Evolutionary conservation across 2,797 vertebrate genomes (phyloP), one percentile per base, ranked within the genome.

Genomic region (Rhadinocentrus ornatus): DNA sequence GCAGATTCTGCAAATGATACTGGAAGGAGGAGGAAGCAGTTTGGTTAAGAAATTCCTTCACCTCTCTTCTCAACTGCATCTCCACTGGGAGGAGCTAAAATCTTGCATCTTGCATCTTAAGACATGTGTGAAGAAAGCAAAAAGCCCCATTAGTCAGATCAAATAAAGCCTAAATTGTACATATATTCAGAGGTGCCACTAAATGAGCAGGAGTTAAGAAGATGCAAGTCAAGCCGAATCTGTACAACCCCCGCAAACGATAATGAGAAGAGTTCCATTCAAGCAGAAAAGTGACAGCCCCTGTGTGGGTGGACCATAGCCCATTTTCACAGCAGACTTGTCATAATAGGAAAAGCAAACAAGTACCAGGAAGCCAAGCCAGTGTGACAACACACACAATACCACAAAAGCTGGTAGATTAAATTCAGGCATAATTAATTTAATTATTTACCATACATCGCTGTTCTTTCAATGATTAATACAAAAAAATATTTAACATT

Each of bases 341-440:
- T 76, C 63, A 71, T 32, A 59, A 46, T 59, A 74, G 66, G 48
- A 69, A 63, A 70, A 48, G 55, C 55, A 65, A 69, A 77, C 22
- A 54, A 66, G 48, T 41, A 29, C 20, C 32, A 52, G 37, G 32
- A 35, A 58, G 58, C 12, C 35, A 29, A 20, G 69, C 20, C 56
- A 65, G 29, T n/a, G 37, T 57, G 71, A 73, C 55, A 41, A 27
- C 44, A 50, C 62, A 26, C 29, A 44, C 31, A 58, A 55, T 22
- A 62, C 29, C 32, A 59, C 31, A 26, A 61, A 18, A 32, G 48
- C 48, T 41, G 50, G 10, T 41, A 54, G 69, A 58, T 64, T 13
- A 61, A 66, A 66, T 58, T 56, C 53, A 71, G 57, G 39, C 35
- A 29, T 64, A 58, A 58, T 63, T 71, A 29, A 78, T 35, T 66